Conservation (phyloP, 1,140 invertebrate genomes). For the Sycophaga agraensis region DNA sequence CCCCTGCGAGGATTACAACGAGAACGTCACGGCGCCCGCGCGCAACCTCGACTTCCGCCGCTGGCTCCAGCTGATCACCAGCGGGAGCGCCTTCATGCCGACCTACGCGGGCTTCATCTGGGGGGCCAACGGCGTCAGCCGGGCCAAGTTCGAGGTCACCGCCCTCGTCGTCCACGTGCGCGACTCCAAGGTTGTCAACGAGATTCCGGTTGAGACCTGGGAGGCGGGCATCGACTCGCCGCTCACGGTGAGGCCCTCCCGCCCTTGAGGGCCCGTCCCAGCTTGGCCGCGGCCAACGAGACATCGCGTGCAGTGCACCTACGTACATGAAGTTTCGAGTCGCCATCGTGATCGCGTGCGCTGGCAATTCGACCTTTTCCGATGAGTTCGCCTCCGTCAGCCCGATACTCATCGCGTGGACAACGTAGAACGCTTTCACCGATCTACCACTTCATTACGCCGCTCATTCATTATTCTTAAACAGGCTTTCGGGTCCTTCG, state of each 20-base stretch:
- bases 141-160: constrained; percentile 41
- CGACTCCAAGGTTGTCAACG: constrained; percentile 33
- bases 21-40: constrained; percentile 62
- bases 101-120: constrained; percentile 46
- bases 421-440: too few relatives aligned
- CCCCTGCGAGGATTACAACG: constrained; percentile 74
- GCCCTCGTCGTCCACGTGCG: constrained; percentile 42
- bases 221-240: constrained; percentile 36
- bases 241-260: constrained; percentile 37
- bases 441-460: too few relatives aligned
- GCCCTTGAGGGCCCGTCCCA: neutral
- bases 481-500: too few relatives aligned
- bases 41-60: constrained; percentile 64
- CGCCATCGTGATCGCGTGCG: too few relatives aligned
- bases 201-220: constrained; percentile 43
- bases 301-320: neutral
- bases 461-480: too few relatives aligned
- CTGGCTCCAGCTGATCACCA: constrained; percentile 56
- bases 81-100: constrained; percentile 32
- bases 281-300: neutral
- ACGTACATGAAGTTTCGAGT: too few relatives aligned
- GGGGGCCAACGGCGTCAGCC: constrained; percentile 45
- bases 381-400: neutral
- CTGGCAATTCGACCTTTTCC: too few relatives aligned
- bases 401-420: neutral